phyloP scores from a whole-genome alignment of 2,888 invertebrate species.

The Agrypnus murinus region DNA sequence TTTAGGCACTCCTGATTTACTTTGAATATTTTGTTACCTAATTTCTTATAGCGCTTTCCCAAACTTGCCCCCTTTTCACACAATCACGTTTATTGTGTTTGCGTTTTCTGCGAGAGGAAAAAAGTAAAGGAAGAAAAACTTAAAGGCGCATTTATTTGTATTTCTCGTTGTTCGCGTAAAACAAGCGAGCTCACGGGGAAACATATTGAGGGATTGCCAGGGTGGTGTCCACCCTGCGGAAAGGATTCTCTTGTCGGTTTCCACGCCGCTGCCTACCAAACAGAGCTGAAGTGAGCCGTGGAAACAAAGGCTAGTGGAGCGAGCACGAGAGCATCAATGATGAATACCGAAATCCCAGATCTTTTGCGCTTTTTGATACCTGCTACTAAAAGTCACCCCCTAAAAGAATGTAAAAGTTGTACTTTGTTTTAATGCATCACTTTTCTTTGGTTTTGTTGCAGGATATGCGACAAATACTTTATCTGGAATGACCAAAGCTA shows the following conservation, averaged over 20 bases:
- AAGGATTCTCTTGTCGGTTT: slow-evolving; percentile 71
- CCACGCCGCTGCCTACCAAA: slow-evolving; percentile 67
- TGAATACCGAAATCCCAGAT: slow-evolving; percentile 47
- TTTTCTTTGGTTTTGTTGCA: slow-evolving; percentile 75
- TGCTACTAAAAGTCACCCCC: slow-evolving; percentile 36
- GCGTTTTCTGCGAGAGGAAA: background rate
- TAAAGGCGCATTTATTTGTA: slow-evolving; percentile 39
- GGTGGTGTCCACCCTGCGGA: slow-evolving; percentile 65
- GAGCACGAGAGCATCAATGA: slow-evolving; percentile 56
- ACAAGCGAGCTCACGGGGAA: slow-evolving; percentile 42
- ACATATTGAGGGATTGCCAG: slow-evolving; percentile 43
- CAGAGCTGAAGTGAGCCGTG: slow-evolving; percentile 67
- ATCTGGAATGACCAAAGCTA: slow-evolving; percentile 86
- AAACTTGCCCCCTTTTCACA: background rate
- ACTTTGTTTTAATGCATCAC: slow-evolving; percentile 46
- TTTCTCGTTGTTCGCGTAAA: slow-evolving; percentile 44
- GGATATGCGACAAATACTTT: slow-evolving; percentile 90
- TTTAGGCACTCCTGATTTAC: slow-evolving; percentile 59
- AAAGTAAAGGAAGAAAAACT: background rate
- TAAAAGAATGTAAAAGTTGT: slow-evolving; percentile 37
- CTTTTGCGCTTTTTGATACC: slow-evolving; percentile 42
- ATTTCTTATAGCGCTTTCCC: slow-evolving; percentile 20
- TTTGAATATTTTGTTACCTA: slow-evolving; percentile 54
- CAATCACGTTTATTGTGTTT: slow-evolving; percentile 11
- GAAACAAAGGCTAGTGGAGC: slow-evolving; percentile 68